These are phyloP conservation scores for Nasonia longicornis DNA, from an alignment of 1,140 invertebrate species.

Conservation along the genomic window DNA sequence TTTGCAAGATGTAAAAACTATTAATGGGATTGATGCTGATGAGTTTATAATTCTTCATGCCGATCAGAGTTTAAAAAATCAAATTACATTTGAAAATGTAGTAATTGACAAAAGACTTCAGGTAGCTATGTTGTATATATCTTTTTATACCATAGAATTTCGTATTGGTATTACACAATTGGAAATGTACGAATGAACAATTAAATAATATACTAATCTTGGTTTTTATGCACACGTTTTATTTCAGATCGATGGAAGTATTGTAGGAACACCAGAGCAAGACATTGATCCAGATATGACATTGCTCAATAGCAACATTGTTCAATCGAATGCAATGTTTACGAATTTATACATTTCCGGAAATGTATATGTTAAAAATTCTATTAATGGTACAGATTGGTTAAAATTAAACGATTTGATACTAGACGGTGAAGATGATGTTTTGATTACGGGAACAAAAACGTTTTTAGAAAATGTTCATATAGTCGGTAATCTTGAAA, in stretches of 20 bases:
- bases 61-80: constrained; percentile 48
- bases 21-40: constrained; percentile 54
- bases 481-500: constrained; percentile 45
- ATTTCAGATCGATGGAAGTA: constrained; percentile 54
- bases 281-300: constrained; percentile 31
- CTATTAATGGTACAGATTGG: constrained; percentile 45
- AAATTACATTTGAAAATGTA: constrained; percentile 58
- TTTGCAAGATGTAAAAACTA: constrained; percentile 44
- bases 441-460: constrained; percentile 55
- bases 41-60: constrained; percentile 54
- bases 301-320: constrained; percentile 47
- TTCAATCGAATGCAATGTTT: constrained; percentile 49
- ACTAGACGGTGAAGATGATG: constrained; percentile 50
- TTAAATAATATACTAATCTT: constrained; percentile 15
- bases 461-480: constrained; percentile 50
- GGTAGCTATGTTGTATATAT: constrained; percentile 45
- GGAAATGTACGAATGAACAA: not conserved
- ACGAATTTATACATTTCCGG: constrained; percentile 52
- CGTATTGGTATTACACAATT: too few species aligned
- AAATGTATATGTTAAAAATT: constrained; percentile 51
- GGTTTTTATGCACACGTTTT: constrained; percentile 26
- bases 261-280: constrained; percentile 46
- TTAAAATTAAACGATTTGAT: constrained; percentile 55
- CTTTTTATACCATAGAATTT: not conserved
- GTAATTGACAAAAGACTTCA: constrained; percentile 47